Base-by-base conservation (phyloP, 1,140 invertebrate species). In the Macrocentrus cingulum region DNA sequence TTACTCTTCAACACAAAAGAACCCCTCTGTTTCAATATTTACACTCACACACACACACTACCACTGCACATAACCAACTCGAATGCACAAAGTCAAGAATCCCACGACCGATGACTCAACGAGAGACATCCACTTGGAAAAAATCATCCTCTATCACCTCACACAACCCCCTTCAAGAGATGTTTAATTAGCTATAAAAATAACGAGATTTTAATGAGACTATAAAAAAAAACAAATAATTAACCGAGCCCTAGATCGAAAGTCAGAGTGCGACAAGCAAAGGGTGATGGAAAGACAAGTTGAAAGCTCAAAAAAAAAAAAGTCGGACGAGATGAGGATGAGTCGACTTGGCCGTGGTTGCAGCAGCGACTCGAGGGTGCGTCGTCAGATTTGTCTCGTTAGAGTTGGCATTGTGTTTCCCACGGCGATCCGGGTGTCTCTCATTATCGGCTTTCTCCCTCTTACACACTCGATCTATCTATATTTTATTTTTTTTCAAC, bases 371-470 rank as follows among this genome's bases (percentile, higher is more conserved):
- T 46, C 19, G 60, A 66, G 66, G 67, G 66, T 69, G 66, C 70
- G 69, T 72, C 72, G 70, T 75, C 73, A 73, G 75, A 80, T 78
- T 77, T 77, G 74, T 80, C 77, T 80, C 77, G 72, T 80, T 80
- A 80, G 70, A 77, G 76, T 70, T 73, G 62, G 71, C 70, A 80
- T 79, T 77, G 75, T 78, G 71, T 74, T 64, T 68, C 67, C 66
- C 66, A 57, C 61, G 64, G 69, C 67, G 70, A 72, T 74, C 72
- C 67, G 36, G 65, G 60, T 20, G 34, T 32, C 63, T 70, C 64
- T 66, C 67, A 66, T 66, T 67, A 66, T 64, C 56, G 61, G 51
- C 22, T 34, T 25, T 20, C 45, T 45, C 51, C 55, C 18, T 59
- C 55, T 55, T n/a, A n/a, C n/a, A n/a, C n/a, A n/a, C n/a, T n/a